Evolutionary conservation across 2,888 invertebrate genomes (phyloP).

Genomic region (Eilema sororculum): DNA sequence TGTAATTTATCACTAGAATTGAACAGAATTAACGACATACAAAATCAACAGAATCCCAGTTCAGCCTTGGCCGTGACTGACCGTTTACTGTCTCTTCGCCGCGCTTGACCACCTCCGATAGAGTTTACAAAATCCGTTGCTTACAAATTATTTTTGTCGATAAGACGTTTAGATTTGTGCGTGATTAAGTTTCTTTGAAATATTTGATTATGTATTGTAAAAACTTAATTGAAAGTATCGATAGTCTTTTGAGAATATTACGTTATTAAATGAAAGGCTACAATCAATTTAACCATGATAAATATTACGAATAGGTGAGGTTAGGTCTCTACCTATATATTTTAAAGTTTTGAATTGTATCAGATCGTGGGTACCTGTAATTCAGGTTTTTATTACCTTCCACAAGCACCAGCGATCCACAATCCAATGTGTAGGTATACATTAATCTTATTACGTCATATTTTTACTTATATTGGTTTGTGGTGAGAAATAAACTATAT

Average conservation of each 20-base stretch:
- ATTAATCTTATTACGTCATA: too few species aligned
- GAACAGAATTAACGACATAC: slow-evolving; percentile 47
- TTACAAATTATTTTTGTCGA: slow-evolving; percentile 45
- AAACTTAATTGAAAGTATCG: slow-evolving; percentile 3
- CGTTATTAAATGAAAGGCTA: slow-evolving; percentile 4
- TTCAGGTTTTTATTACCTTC: too few species aligned
- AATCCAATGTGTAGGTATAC: too few species aligned
- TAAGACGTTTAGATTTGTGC: slow-evolving; percentile 39
- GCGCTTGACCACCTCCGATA: slow-evolving; percentile 72
- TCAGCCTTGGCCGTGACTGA: slow-evolving; percentile 84
- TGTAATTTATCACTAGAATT: slow-evolving; percentile 27
- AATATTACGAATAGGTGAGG: background rate
- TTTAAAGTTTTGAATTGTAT: too few species aligned
- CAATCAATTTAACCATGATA: slow-evolving; percentile 2
- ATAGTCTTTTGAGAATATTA: slow-evolving; percentile 4
- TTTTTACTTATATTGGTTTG: too few species aligned
- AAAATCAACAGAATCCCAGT: slow-evolving; percentile 57
- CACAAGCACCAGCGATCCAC: too few species aligned
- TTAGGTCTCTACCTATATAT: background rate
- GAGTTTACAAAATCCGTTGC: slow-evolving; percentile 58
- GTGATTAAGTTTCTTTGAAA: slow-evolving; percentile 23
- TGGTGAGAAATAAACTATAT: too few species aligned
- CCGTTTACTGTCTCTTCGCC: slow-evolving; percentile 78
- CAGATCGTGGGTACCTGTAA: too few species aligned
- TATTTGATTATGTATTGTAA: slow-evolving; percentile 10